A percentile compares a stretch with the other conserved stretches of the same genome.
These are phyloP conservation scores for Oreochromis aureus DNA, from an alignment of 2,113 vertebrate species.

Conservation along the genomic window DNA sequence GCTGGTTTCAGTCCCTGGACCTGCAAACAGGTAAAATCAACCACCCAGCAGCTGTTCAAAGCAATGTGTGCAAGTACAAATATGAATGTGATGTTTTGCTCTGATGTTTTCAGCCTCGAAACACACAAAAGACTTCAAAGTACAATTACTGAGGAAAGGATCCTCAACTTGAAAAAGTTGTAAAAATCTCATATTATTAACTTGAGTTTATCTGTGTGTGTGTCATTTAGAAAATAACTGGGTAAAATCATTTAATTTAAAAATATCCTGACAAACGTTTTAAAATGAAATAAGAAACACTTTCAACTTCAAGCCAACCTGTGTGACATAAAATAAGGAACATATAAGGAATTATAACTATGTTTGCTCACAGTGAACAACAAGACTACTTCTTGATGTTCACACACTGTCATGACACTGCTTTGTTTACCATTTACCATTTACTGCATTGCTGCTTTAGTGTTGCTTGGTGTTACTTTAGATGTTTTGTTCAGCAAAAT, in stretches of 20 bases:
- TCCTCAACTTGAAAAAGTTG: background rate
- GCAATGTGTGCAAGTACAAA: background rate
- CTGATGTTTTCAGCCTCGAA: background rate
- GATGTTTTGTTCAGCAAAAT: background rate
- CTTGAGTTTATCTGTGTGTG: background rate
- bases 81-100: background rate
- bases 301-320: background rate
- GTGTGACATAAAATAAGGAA: background rate
- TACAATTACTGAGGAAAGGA: background rate
- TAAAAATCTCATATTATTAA: background rate
- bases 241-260: background rate
- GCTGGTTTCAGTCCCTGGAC: background rate
- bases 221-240: background rate
- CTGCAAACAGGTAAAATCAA: background rate
- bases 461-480: background rate
- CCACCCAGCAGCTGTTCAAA: background rate
- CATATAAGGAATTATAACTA: background rate
- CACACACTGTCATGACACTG: background rate
- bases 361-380: rapidly evolving
- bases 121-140: background rate
- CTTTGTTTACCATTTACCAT: background rate
- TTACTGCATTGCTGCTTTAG: background rate
- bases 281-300: background rate
- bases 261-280: background rate
- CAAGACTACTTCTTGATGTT: background rate